Percentiles rank a stretch among this genome's conserved stretches.
Evolutionary conservation across 2,797 vertebrate species (phyloP).

Genomic region (Hyperoplus lanceolatus): DNA sequence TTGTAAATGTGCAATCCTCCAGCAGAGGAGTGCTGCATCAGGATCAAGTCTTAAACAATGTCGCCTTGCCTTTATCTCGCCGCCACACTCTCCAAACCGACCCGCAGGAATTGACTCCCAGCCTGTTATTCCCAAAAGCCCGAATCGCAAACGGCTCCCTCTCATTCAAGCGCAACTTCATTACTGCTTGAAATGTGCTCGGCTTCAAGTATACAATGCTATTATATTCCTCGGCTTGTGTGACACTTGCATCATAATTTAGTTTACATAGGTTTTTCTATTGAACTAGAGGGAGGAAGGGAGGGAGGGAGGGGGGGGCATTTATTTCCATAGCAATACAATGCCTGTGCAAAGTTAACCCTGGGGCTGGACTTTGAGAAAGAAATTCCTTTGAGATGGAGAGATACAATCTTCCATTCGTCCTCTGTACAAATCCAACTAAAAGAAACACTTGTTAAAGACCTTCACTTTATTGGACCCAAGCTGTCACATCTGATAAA

Average conservation of each 20-base stretch:
- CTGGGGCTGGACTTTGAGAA: conserved; percentile 25
- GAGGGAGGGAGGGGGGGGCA: too few relatives aligned
- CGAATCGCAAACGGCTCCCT: conserved; percentile 68
- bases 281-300: not conserved
- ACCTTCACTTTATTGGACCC: conserved; percentile 77
- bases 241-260: conserved; percentile 44
- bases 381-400: conserved; percentile 69
- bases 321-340: not conserved
- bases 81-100: conserved; percentile 73
- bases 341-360: conserved; percentile 23
- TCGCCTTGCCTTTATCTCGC: conserved; percentile 80
- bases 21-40: conserved; percentile 71
- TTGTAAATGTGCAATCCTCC: conserved; percentile 75
- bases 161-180: conserved; percentile 74
- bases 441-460: conserved; percentile 81
- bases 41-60: conserved; percentile 81
- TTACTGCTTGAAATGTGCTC: conserved; percentile 65
- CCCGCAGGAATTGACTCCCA: conserved; percentile 72
- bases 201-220: conserved; percentile 39
- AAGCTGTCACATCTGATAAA: conserved; percentile 83
- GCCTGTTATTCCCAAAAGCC: conserved; percentile 69
- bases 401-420: conserved; percentile 62
- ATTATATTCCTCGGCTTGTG: conserved; percentile 33
- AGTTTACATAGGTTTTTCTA: conserved; percentile 19
- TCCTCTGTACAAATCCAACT: conserved; percentile 67